Base-by-base conservation (phyloP, 2,888 invertebrate species). In the Dynastes hyllus region DNA sequence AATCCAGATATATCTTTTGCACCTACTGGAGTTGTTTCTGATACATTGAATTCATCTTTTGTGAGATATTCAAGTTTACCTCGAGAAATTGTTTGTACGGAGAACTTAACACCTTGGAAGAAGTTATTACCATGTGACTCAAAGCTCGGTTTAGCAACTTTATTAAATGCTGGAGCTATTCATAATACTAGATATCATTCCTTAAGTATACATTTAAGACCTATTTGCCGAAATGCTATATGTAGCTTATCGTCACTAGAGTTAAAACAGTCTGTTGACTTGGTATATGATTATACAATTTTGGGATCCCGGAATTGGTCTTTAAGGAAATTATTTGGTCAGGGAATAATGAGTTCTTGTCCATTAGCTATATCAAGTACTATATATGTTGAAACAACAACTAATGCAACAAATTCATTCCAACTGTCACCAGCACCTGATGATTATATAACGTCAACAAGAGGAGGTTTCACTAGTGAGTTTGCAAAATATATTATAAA, bases 61-160 rank as follows among this genome's bases (percentile, higher is more conserved):
- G 88, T 94, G 65, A 85, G 96, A 84, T 98, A 98, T 90, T 95
- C 98, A 0, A 94, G 96, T n/a, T 88, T 99, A 80, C 98, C 99
- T 0, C 92, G 97, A 82, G 99, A 99, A 91, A 96, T 97, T 84
- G 97, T 98, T 2, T 99, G 99, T 87, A 99, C 99, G 0, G 99
- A 99, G 90, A 99, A 99, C 90, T 90, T 99, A 84, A 99, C 99
- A 13, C 99, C 99, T 0, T 99, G 98, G 95, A 97, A 98, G 86
- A 99, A 99, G 88, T 90, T 99, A 3, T 89, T 99, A 66, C 99
- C 99, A 0, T 99, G 99, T 90, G 95, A 96, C 88, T 94, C 95
- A n/a, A 94, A 92, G 88, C 92, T 93, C 85, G 99, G 99, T 1
- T 91, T 99, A 83, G 94, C 96, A 16, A 94, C 96, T 0, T 89